phyloP scores from a whole-genome alignment of 2,797 vertebrate genomes.

The Tangara arthus region DNA sequence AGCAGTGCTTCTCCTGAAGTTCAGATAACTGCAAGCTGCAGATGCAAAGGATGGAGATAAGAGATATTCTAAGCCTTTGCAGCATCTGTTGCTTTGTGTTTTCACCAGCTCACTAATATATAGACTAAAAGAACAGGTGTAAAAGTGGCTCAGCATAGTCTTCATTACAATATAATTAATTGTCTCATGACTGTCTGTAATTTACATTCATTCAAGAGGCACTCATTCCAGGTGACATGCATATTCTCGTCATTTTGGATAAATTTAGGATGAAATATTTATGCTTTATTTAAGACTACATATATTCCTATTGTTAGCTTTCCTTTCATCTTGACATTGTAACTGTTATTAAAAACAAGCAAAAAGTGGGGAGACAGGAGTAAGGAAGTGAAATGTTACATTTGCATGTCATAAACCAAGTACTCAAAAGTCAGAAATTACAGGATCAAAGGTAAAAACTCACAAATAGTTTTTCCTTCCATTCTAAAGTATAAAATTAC shows the following conservation, averaged over 20 bases:
- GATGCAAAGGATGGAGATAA: not conserved
- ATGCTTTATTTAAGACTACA: not conserved
- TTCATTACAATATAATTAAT: not conserved
- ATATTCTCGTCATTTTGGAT: not conserved
- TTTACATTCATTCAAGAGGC: not conserved
- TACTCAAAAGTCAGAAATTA: not conserved
- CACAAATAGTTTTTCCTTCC: not conserved
- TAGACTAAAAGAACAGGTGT: not conserved
- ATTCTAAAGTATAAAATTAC: not conserved
- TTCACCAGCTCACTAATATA: not conserved
- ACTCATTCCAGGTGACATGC: not conserved
- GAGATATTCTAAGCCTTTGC: not conserved
- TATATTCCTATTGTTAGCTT: not conserved
- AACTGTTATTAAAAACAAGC: not conserved
- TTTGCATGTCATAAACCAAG: not conserved
- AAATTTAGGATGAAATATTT: not conserved
- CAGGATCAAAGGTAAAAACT: constrained; percentile 1
- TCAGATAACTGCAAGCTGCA: not conserved
- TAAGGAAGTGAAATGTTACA: not conserved
- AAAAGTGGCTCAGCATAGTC: not conserved
- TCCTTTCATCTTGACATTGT: constrained; percentile 1
- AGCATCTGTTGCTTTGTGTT: not conserved
- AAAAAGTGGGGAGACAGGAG: not conserved
- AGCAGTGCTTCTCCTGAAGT: not conserved
- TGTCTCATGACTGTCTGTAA: not conserved